A percentile compares a stretch with the other conserved stretches of the same genome.
These are phyloP conservation scores for Cliona cf. orientalis DNA, from an alignment of 37 sponge, comb jelly and placozoan genomes.

Conservation along the genomic window DNA sequence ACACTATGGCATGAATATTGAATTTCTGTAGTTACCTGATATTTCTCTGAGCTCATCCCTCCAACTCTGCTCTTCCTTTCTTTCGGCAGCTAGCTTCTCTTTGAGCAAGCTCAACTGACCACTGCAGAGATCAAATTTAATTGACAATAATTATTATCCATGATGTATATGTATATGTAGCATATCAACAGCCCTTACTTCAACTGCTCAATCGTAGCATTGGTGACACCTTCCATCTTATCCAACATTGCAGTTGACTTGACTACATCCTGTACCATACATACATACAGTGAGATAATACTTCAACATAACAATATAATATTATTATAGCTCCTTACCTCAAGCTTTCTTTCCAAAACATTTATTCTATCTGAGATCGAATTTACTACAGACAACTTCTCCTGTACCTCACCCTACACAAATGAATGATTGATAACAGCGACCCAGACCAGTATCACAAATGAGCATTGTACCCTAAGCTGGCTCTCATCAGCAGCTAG, in stretches of 20 bases:
- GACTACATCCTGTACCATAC: slow-evolving; percentile 4
- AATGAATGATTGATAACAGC: background rate
- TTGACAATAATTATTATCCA: background rate
- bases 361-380: slow-evolving; percentile 2
- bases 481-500: slow-evolving; percentile 6
- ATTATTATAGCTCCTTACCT: background rate
- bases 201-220: slow-evolving; percentile 25
- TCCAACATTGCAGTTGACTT: slow-evolving; percentile 39
- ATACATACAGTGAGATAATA: background rate
- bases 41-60: slow-evolving; percentile 49
- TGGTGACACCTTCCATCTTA: slow-evolving; percentile 33
- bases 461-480: slow-evolving; percentile 1
- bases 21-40: slow-evolving; percentile 13
- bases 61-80: slow-evolving; percentile 38
- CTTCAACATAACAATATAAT: background rate
- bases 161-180: background rate
- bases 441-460: background rate
- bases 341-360: slow-evolving; percentile 7
- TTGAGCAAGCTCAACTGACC: slow-evolving; percentile 2
- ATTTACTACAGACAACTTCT: background rate
- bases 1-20: background rate
- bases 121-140: slow-evolving; percentile 12
- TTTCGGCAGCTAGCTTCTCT: slow-evolving; percentile 30
- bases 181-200: slow-evolving; percentile 20
- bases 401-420: slow-evolving; percentile 8